Evolutionary conservation across 2,797 vertebrate species (phyloP), one percentile per base, ranked within the genome.

Genomic region (Tympanoctomys barrerae): DNA sequence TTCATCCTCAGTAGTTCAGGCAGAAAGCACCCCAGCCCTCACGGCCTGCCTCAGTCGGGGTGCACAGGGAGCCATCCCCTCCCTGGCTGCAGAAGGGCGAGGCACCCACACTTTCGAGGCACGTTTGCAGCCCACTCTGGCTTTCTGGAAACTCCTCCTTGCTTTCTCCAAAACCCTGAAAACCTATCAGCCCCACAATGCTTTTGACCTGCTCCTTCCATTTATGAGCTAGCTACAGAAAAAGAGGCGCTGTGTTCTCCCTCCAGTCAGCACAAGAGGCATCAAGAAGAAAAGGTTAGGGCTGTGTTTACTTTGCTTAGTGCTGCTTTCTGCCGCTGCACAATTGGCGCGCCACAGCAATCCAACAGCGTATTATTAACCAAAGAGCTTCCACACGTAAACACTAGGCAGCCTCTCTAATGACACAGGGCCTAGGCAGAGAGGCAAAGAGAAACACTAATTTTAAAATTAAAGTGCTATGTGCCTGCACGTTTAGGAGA

Each of bases 131-230:
- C 7, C 87, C 92, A 80, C 97, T 71, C 97, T 73, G 96, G 94
- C 91, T 95, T 21, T 89, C 84, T 22, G 9, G 59, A 73, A 54
- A 80, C 39, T 94, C 97, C 62, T 11, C 1, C 73, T 16, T 0
- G 39, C 28, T 75, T 73, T 88, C 94, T 90, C 16, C 0, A 39
- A 46, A 62, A 73, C 79, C 54, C 83, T 59, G 28, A 89, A 97
- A 97, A 96, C 91, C 96, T 85, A 91, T 78, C 96, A 96, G 95
- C 88, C 95, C 71, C 97, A 78, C 93, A 89, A 52, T 46, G 95
- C 94, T 97, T 97, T 97, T 94, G 96, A 92, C 96, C 57, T 75
- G 83, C 89, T 96, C 97, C 97, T 98, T 98, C 97, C 96, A 71
- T 90, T 89, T 97, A 10, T 68, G 79, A 90, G 77, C 89, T 85